Evolutionary conservation across 2,113 vertebrate genomes (phyloP).

Genomic region (Apistogramma diplotaenia): DNA sequence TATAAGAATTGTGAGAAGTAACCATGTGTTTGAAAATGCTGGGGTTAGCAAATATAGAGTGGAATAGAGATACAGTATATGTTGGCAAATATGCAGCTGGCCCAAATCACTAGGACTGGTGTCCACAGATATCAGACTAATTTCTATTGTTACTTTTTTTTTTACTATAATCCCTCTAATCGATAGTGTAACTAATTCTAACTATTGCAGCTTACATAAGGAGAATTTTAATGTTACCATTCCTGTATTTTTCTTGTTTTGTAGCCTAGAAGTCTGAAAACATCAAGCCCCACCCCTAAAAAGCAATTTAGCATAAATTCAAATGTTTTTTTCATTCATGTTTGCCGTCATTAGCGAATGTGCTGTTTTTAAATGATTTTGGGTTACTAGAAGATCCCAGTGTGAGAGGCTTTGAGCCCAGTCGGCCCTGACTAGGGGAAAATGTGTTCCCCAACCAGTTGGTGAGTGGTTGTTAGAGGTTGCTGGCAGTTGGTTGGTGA

Average conservation of each 20-base stretch:
- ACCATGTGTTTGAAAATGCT: neutral
- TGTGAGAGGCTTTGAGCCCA: neutral
- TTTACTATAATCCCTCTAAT: neutral
- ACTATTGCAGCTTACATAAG: neutral
- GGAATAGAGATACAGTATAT: neutral
- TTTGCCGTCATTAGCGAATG: neutral
- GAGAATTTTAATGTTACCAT: neutral
- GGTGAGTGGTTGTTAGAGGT: neutral
- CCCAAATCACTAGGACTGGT: no score
- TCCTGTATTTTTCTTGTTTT: neutral
- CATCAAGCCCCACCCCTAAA: neutral
- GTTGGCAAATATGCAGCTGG: neutral
- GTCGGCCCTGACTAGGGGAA: neutral
- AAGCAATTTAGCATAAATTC: neutral
- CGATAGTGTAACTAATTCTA: neutral
- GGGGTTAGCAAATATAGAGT: neutral
- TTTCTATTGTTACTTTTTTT: neutral
- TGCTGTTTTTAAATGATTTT: neutral
- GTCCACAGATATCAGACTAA: neutral
- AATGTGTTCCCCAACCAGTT: neutral
- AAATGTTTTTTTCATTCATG: neutral
- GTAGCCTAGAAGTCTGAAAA: neutral
- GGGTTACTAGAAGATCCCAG: neutral
- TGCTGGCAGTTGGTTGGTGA: neutral
- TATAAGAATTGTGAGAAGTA: neutral